A percentile compares a stretch with the other conserved stretches of the same genome.
These are phyloP conservation scores for Salpingus planirostris DNA, from an alignment of 2,888 invertebrate species.

Conservation along the genomic window DNA sequence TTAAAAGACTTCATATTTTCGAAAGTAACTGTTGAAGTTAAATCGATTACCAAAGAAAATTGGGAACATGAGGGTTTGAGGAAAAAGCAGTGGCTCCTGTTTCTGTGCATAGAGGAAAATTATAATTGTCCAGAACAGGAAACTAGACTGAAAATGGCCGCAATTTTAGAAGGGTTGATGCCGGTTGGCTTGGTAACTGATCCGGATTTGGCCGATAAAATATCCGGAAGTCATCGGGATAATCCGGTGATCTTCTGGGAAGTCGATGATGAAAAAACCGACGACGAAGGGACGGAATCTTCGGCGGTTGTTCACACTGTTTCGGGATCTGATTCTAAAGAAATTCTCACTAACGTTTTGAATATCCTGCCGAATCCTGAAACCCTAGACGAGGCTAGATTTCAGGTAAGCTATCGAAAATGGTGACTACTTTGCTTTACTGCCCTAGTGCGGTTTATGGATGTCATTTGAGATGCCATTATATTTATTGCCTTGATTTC, in stretches of 20 bases:
- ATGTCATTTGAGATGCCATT: no score
- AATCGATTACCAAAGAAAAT: conserved; percentile 36
- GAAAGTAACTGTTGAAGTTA: conserved; percentile 44
- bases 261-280: conserved; percentile 17
- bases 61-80: conserved; percentile 32
- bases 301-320: conserved; percentile 25
- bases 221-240: conserved; percentile 33
- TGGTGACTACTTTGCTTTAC: no score
- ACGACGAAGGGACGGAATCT: conserved; percentile 21
- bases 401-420: conserved; percentile 59
- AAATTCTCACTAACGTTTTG: conserved; percentile 50
- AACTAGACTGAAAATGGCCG: conserved; percentile 57
- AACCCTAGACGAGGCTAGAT: conserved; percentile 47
- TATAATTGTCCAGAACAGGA: conserved; percentile 47
- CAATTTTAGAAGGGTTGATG: conserved; percentile 54
- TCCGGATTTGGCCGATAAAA: conserved; percentile 40
- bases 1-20: conserved; percentile 56
- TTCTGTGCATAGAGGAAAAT: conserved; percentile 49
- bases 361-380: conserved; percentile 52
- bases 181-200: conserved; percentile 44
- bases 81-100: conserved; percentile 47
- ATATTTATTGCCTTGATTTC: no score
- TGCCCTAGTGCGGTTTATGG: no score
- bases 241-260: conserved; percentile 36
- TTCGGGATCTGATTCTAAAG: conserved; percentile 42